phyloP scores from a whole-genome alignment of 2,113 vertebrate genomes.

The human (Homo sapiens) region DNA sequence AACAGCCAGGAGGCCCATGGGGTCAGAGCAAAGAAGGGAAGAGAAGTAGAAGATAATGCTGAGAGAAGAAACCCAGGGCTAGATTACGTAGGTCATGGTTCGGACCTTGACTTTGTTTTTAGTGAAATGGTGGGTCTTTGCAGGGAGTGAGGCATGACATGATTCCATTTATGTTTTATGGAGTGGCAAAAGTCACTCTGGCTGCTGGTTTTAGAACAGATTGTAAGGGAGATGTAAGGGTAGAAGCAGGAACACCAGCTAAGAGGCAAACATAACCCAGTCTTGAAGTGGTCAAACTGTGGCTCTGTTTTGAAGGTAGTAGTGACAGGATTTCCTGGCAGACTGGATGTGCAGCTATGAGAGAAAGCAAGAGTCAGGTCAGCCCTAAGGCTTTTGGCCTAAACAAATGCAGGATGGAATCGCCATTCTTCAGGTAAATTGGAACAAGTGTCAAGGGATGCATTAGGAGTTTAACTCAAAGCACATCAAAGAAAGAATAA shows the following conservation, averaged over 20 bases:
- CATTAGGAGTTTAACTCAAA: background rate
- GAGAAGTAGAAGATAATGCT: background rate
- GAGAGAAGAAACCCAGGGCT: background rate
- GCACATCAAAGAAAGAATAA: slow-evolving; percentile 18
- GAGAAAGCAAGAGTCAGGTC: background rate
- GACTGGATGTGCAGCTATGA: background rate
- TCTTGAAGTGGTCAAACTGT: background rate
- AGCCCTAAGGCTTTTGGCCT: background rate
- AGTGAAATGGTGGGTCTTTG: background rate
- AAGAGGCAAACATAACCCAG: background rate
- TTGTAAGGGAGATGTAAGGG: background rate
- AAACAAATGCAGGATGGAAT: background rate
- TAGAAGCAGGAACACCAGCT: background rate
- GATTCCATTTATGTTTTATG: background rate
- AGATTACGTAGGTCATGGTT: background rate
- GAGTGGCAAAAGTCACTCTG: background rate
- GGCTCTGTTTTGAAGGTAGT: background rate
- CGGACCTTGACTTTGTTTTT: background rate
- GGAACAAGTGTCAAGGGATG: background rate
- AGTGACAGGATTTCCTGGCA: background rate
- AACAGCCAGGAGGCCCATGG: background rate
- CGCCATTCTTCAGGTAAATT: background rate
- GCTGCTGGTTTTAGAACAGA: background rate
- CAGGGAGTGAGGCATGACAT: background rate
- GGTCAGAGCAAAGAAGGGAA: background rate